Percentiles rank a stretch among this genome's conserved stretches.
These are phyloP conservation scores for Pangasianodon hypophthalmus DNA, from an alignment of 2,113 vertebrate species.

Conservation along the genomic window DNA sequence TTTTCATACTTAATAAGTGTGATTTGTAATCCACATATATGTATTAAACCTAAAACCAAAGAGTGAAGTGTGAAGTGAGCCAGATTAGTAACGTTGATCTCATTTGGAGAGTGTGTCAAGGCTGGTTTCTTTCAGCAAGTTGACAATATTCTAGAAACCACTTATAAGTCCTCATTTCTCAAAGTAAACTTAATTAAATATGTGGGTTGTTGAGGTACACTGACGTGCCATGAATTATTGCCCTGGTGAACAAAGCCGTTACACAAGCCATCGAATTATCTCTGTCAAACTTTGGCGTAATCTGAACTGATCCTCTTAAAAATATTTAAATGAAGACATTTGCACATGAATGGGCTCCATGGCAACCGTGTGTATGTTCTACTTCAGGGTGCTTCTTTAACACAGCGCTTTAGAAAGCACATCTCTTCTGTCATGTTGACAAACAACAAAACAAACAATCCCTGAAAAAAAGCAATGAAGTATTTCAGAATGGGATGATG, in stretches of 20 bases:
- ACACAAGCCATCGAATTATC: slow-evolving; percentile 82
- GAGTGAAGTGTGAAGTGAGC: slow-evolving; percentile 20
- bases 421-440: slow-evolving; percentile 79
- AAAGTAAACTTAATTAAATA: slow-evolving; percentile 80
- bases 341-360: slow-evolving; percentile 80
- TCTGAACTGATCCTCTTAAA: slow-evolving; percentile 85
- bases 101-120: slow-evolving; percentile 41
- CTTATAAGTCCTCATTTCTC: slow-evolving; percentile 63
- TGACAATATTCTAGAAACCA: slow-evolving; percentile 32
- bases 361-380: slow-evolving; percentile 79
- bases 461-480: slow-evolving; percentile 67
- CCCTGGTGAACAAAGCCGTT: slow-evolving; percentile 76
- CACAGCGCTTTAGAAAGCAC: slow-evolving; percentile 77
- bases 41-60: slow-evolving; percentile 22
- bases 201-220: slow-evolving; percentile 75
- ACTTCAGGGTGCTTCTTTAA: slow-evolving; percentile 76
- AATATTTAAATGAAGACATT: slow-evolving; percentile 83
- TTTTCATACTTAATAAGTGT: slow-evolving; percentile 16
- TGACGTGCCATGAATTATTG: slow-evolving; percentile 79
- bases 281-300: slow-evolving; percentile 84
- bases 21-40: slow-evolving; percentile 46
- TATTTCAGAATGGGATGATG: slow-evolving; percentile 73
- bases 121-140: slow-evolving; percentile 44
- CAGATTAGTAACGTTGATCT: slow-evolving; percentile 44
- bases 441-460: slow-evolving; percentile 82